Conservation (phyloP, 2,888 invertebrate genomes). For the Drosophila yooni region DNA sequence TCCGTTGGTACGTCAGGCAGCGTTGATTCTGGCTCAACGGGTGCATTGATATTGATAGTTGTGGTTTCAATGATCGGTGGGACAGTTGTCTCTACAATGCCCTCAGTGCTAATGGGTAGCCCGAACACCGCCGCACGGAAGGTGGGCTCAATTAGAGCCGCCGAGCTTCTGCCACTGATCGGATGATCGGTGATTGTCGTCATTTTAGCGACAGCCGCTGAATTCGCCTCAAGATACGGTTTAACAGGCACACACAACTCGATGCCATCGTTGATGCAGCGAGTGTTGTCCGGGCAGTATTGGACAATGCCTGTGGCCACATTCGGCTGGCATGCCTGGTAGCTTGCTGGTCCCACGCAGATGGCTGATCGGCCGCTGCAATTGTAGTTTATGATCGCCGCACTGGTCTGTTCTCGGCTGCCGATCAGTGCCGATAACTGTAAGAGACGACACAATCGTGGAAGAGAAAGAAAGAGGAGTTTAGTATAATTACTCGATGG, state of each 20-base stretch:
- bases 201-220: constrained; percentile 61
- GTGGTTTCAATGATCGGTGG: constrained; percentile 28
- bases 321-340: constrained; percentile 68
- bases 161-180: constrained; percentile 30
- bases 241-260: constrained; percentile 79
- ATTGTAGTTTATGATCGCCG: constrained; percentile 57
- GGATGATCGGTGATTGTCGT: constrained; percentile 61
- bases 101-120: constrained; percentile 23
- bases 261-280: constrained; percentile 81
- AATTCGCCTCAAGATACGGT: constrained; percentile 31
- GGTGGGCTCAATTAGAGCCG: constrained; percentile 34
- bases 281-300: constrained; percentile 68
- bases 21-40: constrained; percentile 28
- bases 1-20: constrained; percentile 24
- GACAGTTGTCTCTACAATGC: constrained; percentile 4
- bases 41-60: constrained; percentile 12
- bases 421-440: constrained; percentile 76
- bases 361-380: constrained; percentile 79
- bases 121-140: constrained; percentile 7
- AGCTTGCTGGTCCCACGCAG: constrained; percentile 82
- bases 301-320: constrained; percentile 62
- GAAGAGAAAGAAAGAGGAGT: constrained; percentile 10
- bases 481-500: constrained; percentile 30
- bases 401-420: constrained; percentile 58
- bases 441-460: constrained; percentile 19